phyloP scores from a whole-genome alignment of 1,140 invertebrate species.

The Chrysomallon squamiferum region DNA sequence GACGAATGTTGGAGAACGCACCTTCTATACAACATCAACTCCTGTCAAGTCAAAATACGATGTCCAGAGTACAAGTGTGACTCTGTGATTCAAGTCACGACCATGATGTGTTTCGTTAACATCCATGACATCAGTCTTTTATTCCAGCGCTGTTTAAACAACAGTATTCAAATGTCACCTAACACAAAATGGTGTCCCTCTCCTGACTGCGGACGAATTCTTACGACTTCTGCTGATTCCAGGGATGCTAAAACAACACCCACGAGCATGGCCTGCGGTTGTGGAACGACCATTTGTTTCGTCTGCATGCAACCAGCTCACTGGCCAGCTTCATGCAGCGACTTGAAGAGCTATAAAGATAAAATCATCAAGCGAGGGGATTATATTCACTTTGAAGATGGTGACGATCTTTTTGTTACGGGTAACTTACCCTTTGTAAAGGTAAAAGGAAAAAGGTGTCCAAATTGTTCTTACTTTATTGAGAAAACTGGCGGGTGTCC shows the following conservation, averaged over 20 bases:
- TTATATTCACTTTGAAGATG: background rate
- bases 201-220: constrained; percentile 14
- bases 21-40: constrained; percentile 3
- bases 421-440: background rate
- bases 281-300: constrained; percentile 7
- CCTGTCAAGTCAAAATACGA: constrained; percentile 3
- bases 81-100: background rate
- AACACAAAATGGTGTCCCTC: constrained; percentile 24
- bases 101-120: constrained; percentile 10
- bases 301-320: background rate
- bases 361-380: background rate
- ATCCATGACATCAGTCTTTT: constrained; percentile 9
- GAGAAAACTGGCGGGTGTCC: constrained; percentile 5
- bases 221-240: background rate
- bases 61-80: constrained; percentile 24
- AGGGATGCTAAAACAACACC: background rate
- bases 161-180: background rate
- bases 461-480: background rate
- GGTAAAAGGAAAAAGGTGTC: constrained; percentile 1
- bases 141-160: constrained; percentile 2
- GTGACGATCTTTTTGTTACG: background rate
- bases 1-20: constrained; percentile 18
- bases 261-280: background rate
- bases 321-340: constrained; percentile 13
- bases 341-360: background rate